These are phyloP conservation scores for Leptinotarsa juncta DNA, from an alignment of 2,888 invertebrate genomes.

Conservation along the genomic window DNA sequence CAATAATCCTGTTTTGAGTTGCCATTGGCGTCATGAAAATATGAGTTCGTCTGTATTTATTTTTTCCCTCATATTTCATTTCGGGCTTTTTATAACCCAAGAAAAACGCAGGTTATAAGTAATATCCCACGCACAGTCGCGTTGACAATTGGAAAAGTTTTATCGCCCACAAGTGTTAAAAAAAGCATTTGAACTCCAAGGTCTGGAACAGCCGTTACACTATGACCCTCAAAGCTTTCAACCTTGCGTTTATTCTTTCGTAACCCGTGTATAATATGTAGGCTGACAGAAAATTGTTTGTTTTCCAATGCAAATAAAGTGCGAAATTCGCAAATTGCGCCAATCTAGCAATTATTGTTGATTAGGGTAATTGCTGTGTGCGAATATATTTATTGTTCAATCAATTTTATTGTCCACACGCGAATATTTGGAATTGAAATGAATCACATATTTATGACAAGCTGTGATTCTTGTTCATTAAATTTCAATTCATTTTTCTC, in stretches of 20 bases:
- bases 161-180: constrained; percentile 12
- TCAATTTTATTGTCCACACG: constrained; percentile 3
- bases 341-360: background rate
- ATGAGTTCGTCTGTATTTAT: background rate
- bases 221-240: constrained; percentile 10
- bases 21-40: background rate
- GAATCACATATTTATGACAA: background rate
- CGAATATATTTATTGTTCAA: background rate
- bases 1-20: background rate
- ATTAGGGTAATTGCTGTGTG: background rate
- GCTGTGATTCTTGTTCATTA: constrained; percentile 6
- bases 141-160: constrained; percentile 7
- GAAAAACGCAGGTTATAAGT: background rate
- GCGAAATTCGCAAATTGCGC: constrained; percentile 4
- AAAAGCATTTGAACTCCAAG: background rate
- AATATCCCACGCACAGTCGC: background rate
- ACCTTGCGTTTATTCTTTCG: constrained; percentile 15
- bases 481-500: background rate
- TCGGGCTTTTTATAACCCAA: background rate
- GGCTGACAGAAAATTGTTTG: background rate
- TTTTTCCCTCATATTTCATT: background rate
- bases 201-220: constrained; percentile 11
- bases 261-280: constrained; percentile 16
- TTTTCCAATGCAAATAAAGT: background rate
- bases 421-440: background rate